Conservation (phyloP, 2,113 vertebrate species). For the Dipodomys spectabilis region DNA sequence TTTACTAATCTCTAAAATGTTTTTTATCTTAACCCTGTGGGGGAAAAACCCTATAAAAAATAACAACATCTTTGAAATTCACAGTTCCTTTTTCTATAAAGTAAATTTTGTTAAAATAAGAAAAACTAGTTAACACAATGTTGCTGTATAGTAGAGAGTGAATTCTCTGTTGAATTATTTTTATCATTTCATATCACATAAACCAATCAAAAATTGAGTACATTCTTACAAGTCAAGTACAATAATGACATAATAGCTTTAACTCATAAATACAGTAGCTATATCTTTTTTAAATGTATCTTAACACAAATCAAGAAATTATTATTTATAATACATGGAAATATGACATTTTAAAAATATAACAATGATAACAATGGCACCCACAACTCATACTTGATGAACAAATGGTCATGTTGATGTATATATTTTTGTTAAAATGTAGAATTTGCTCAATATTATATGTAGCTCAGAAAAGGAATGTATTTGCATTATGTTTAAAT, state of each 20-base stretch:
- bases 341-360: not conserved
- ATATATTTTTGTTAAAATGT: slow-evolving; percentile 29
- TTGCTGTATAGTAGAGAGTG: not conserved
- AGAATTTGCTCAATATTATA: not conserved
- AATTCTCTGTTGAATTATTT: slow-evolving; percentile 17
- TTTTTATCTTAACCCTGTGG: slow-evolving; percentile 5
- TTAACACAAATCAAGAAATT: slow-evolving; percentile 8
- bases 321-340: slow-evolving; percentile 5
- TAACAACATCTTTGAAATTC: not conserved
- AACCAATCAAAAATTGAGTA: not conserved
- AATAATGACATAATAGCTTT: not conserved
- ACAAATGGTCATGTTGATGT: not conserved
- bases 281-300: not conserved
- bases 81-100: slow-evolving; percentile 18
- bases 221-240: not conserved
- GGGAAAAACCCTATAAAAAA: not conserved
- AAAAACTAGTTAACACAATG: slow-evolving; percentile 14
- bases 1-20: not conserved
- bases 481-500: not conserved
- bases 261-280: not conserved
- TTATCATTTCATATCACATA: not conserved
- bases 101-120: slow-evolving; percentile 14
- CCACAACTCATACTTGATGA: slow-evolving; percentile 34
- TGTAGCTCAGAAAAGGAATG: slow-evolving; percentile 33
- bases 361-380: not conserved